Conservation (phyloP, 2,888 invertebrate species). For the Neelides folsomi region DNA sequence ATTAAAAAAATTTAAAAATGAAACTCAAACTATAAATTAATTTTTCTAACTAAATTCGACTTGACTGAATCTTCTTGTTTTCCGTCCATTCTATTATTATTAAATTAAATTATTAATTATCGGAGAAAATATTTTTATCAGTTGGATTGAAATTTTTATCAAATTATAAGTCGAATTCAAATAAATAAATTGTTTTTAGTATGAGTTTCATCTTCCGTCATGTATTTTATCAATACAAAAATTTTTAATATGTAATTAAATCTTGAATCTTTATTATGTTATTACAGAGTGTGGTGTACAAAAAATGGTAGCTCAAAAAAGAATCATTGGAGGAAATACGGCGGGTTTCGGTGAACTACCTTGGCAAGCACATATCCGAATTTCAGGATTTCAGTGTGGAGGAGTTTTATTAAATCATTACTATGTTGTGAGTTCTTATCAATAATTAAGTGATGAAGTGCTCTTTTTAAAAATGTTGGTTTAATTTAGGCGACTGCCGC, state of each 20-base stretch:
- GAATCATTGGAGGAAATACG: constrained; percentile 68
- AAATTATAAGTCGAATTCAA: too few relatives aligned
- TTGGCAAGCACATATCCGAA: constrained; percentile 74
- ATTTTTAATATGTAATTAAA: too few relatives aligned
- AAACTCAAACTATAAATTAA: neutral
- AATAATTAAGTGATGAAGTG: neutral
- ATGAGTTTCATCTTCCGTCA: too few relatives aligned
- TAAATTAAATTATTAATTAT: too few relatives aligned
- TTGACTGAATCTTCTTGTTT: too few relatives aligned
- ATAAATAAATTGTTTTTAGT: too few relatives aligned
- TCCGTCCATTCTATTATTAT: too few relatives aligned
- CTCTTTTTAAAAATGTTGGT: neutral
- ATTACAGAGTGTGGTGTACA: constrained; percentile 52
- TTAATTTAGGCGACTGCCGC: constrained; percentile 49
- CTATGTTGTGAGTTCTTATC: constrained; percentile 46
- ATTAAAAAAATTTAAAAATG: neutral
- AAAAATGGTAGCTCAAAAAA: constrained; percentile 47
- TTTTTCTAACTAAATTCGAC: neutral
- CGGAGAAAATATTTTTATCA: too few relatives aligned
- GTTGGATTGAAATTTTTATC: too few relatives aligned
- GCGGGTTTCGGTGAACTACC: constrained; percentile 67
- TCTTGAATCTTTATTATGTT: too few relatives aligned
- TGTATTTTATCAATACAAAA: too few relatives aligned
- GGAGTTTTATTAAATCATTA: constrained; percentile 61
- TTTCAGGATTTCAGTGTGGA: constrained; percentile 68